Conservation (phyloP, 2,888 invertebrate genomes). For the Podabrus alpinus region DNA sequence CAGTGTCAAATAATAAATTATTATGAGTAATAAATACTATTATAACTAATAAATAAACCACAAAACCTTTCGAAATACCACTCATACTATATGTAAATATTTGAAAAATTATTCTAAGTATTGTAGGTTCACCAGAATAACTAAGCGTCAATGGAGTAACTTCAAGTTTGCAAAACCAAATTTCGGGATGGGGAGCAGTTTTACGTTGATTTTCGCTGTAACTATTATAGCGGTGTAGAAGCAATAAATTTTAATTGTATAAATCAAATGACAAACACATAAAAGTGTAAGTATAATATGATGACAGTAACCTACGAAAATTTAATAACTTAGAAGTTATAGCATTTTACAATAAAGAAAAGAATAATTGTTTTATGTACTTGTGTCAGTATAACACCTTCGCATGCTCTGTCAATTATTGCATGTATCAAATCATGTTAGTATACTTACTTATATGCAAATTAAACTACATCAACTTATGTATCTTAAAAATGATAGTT, state of each 20-base stretch:
- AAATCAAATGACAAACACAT: background rate
- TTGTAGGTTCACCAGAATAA: no score
- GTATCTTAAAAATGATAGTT: background rate
- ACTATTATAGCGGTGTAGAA: background rate
- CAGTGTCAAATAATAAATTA: no score
- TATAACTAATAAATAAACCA: no score
- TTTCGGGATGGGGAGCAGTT: background rate
- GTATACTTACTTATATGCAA: conserved; percentile 1
- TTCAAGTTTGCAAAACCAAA: background rate
- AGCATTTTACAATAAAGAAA: background rate
- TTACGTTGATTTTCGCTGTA: background rate
- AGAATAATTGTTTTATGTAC: background rate
- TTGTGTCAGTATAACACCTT: conserved; percentile 5
- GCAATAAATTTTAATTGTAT: background rate
- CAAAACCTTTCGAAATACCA: no score
- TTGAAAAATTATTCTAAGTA: no score
- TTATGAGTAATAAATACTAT: no score
- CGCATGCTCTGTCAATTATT: conserved; percentile 13
- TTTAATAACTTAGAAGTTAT: background rate
- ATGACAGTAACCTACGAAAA: background rate
- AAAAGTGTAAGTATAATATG: background rate
- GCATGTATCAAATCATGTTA: background rate
- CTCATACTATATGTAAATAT: no score
- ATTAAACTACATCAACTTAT: conserved; percentile 9
- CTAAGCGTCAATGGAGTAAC: background rate